phyloP scores from a whole-genome alignment of 2,113 vertebrate species.

The Callipepla californica region DNA sequence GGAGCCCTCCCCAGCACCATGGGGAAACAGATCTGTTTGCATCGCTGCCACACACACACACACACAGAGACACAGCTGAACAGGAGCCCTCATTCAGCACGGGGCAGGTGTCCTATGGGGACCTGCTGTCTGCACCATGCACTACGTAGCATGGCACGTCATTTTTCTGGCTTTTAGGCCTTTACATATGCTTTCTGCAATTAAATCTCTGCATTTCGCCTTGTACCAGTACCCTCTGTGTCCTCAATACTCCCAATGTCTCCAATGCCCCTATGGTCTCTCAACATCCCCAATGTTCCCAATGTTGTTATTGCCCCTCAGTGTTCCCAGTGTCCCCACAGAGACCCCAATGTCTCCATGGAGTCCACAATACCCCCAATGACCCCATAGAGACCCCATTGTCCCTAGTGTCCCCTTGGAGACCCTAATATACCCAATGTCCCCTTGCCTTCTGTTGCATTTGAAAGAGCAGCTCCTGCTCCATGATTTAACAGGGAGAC shows the following conservation, averaged over 20 bases:
- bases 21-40: constrained; percentile 1
- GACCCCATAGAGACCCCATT: too few species aligned
- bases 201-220: not conserved
- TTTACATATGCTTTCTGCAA: too few species aligned
- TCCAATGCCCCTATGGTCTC: too few species aligned
- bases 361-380: too few species aligned
- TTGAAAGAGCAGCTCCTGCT: not conserved
- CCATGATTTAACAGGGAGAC: not conserved
- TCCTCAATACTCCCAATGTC: too few species aligned
- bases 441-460: accelerated
- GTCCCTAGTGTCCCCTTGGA: too few species aligned
- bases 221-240: too few species aligned
- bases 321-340: too few species aligned
- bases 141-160: not conserved
- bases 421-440: too few species aligned
- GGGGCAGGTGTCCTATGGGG: not conserved
- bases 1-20: not conserved
- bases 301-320: too few species aligned
- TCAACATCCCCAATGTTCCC: too few species aligned
- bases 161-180: not conserved
- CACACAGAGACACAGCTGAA: not conserved
- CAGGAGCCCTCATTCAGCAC: constrained; percentile 40
- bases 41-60: not conserved
- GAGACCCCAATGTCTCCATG: too few species aligned
- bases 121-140: not conserved